phyloP scores from a whole-genome alignment of 1,140 invertebrate species.

The Bombus breviceps region DNA sequence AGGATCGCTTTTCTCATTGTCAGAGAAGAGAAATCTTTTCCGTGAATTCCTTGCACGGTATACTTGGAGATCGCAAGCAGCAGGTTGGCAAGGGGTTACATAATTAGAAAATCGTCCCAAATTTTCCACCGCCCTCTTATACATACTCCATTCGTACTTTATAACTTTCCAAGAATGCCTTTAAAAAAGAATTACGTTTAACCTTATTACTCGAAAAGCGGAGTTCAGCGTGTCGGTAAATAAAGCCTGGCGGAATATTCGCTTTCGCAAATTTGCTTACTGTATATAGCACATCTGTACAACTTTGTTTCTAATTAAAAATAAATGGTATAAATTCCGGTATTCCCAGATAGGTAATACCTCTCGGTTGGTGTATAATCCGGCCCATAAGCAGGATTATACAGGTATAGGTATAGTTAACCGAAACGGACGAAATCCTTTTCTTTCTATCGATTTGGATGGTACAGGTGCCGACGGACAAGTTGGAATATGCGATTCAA shows the following conservation, averaged over 20 bases:
- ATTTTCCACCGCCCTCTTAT: background rate
- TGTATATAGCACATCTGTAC: background rate
- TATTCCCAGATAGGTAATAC: background rate
- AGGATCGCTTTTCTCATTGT: background rate
- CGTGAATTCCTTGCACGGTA: background rate
- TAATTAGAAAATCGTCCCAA: constrained; percentile 4
- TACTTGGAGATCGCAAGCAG: background rate
- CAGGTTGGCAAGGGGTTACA: background rate
- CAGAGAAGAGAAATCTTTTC: background rate
- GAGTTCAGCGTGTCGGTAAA: background rate
- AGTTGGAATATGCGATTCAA: background rate
- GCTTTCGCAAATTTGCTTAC: background rate
- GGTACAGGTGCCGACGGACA: background rate
- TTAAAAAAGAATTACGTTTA: background rate
- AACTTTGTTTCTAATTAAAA: background rate
- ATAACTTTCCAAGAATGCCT: background rate
- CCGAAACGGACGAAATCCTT: background rate
- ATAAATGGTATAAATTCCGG: background rate
- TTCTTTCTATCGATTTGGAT: background rate
- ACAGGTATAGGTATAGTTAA: background rate
- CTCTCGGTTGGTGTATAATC: background rate
- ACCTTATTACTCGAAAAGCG: background rate
- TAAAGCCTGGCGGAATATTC: background rate
- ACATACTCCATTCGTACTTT: too few species aligned
- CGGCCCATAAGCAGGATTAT: background rate